Evolutionary conservation across 2,113 vertebrate genomes (phyloP).

Genomic region (Hippolais icterina): DNA sequence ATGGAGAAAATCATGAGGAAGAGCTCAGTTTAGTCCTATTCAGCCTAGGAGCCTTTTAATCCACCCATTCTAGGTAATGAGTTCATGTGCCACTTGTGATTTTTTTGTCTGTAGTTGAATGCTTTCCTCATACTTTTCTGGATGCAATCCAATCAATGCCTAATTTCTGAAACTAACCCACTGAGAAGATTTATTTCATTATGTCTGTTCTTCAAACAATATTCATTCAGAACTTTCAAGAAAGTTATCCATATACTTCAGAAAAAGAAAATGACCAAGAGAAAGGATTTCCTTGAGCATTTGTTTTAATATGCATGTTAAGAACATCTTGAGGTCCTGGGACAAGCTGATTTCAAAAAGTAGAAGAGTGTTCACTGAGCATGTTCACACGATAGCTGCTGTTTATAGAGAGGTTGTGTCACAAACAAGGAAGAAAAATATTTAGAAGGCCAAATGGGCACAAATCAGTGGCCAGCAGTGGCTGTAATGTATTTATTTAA

Average conservation of each 20-base stretch:
- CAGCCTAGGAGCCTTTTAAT: constrained; percentile 36
- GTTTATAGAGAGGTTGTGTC: not conserved
- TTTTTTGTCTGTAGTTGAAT: constrained; percentile 1
- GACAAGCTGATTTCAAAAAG: not conserved
- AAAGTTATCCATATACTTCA: not conserved
- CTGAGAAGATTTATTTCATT: constrained; percentile 41
- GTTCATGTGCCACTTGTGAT: not conserved
- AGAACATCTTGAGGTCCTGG: not conserved
- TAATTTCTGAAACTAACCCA: constrained; percentile 44
- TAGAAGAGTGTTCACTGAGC: not conserved
- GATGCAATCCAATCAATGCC: constrained; percentile 30
- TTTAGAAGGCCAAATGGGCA: not conserved
- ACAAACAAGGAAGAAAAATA: not conserved
- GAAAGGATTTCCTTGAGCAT: not conserved
- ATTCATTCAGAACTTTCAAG: constrained; percentile 30
- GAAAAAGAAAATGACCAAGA: not conserved
- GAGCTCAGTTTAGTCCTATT: not conserved
- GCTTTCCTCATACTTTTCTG: constrained; percentile 35
- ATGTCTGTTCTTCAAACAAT: constrained; percentile 30
- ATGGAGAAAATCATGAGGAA: not conserved
- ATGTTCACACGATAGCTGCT: not conserved
- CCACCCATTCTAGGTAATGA: not conserved
- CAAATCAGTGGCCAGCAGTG: not conserved
- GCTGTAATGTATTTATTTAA: constrained; percentile 13
- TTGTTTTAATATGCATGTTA: not conserved